Evolutionary conservation across 30 jellyfish, hydroid and myxozoan species (phyloP).

Genomic region (Calvadosia cruxmelitensis): DNA sequence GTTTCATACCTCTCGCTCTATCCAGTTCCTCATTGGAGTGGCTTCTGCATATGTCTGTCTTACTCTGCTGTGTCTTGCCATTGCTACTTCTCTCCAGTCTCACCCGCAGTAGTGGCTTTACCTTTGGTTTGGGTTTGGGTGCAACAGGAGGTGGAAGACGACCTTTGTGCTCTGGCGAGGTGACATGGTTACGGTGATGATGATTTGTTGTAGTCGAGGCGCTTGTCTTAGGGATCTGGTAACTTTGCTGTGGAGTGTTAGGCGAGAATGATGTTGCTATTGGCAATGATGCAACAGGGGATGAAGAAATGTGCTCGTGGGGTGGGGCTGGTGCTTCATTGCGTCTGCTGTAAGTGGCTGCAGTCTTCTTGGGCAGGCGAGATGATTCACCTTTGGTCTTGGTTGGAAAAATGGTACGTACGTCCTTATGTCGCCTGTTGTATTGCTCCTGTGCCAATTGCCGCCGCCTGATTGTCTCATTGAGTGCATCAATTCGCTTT

Average conservation of each 20-base stretch:
- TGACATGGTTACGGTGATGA: no score
- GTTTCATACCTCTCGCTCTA: neutral
- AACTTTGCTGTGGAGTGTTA: no score
- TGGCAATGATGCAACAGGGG: neutral
- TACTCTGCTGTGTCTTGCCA: neutral
- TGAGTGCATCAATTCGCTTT: constrained; percentile 66
- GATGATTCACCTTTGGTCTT: constrained; percentile 11
- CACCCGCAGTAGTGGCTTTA: neutral
- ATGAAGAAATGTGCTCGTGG: neutral
- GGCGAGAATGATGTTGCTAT: neutral
- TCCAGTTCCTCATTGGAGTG: neutral
- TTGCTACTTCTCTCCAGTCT: neutral
- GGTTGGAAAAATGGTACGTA: constrained; percentile 40
- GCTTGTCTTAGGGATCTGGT: no score
- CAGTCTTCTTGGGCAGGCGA: neutral
- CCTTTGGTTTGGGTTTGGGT: neutral
- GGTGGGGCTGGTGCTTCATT: constrained; percentile 5
- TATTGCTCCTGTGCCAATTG: constrained; percentile 11
- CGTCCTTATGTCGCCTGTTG: constrained; percentile 32
- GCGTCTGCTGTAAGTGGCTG: constrained; percentile 2
- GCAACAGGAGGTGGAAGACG: neutral
- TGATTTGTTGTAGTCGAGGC: no score
- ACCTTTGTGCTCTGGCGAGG: no score
- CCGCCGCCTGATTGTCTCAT: constrained; percentile 62
- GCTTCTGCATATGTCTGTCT: neutral